A percentile compares a stretch with the other conserved stretches of the same genome.
phyloP scores from a whole-genome alignment of 2,113 vertebrate species.

The Arothron firmamentum region DNA sequence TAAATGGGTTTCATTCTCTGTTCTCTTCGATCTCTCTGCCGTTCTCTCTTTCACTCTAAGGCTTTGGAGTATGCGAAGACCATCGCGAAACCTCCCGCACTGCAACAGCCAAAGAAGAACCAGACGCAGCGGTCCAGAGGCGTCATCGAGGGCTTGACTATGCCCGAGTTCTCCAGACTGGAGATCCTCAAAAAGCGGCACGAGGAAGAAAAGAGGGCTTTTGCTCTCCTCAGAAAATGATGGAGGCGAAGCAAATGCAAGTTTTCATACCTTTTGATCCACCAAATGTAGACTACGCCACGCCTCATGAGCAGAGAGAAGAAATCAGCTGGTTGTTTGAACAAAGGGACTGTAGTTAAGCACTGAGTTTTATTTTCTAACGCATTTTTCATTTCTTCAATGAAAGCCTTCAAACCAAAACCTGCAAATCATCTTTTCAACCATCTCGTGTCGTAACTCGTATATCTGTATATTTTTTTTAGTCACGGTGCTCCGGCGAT shows the following conservation, averaged over 20 bases:
- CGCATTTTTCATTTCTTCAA: no score
- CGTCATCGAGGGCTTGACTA: constrained; percentile 28
- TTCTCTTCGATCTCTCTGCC: neutral
- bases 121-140: constrained; percentile 37
- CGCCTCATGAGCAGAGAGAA: neutral
- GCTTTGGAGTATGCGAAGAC: constrained; percentile 89
- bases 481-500: no score
- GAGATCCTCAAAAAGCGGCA: constrained; percentile 80
- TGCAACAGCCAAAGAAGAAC: constrained; percentile 20
- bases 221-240: constrained; percentile 77
- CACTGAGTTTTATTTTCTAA: no score
- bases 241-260: no score
- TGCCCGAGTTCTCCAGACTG: constrained; percentile 69
- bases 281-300: constrained; percentile 28
- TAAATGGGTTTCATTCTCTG: no score
- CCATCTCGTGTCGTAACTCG: no score
- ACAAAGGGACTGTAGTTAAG: no score
- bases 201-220: constrained; percentile 80
- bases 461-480: no score
- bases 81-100: constrained; percentile 78
- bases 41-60: constrained; percentile 56
- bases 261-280: no score
- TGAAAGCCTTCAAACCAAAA: no score
- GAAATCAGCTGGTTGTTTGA: no score
- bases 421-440: no score